Conservation (phyloP, 2,113 vertebrate genomes). For the Arvicanthis niloticus region DNA sequence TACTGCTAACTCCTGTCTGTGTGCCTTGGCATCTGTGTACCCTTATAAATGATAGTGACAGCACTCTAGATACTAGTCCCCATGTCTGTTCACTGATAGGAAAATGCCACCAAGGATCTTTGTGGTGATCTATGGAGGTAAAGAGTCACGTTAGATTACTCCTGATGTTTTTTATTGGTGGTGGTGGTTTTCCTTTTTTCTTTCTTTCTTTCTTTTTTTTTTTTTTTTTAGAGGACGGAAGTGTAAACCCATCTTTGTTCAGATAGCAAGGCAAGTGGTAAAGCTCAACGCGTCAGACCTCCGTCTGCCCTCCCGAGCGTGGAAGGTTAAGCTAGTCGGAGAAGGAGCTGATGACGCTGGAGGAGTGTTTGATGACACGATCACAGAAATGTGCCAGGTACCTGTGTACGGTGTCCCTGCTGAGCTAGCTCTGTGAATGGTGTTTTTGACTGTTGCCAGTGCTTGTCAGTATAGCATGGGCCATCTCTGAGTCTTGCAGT, state of each 20-base stretch:
- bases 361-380: constrained; percentile 94
- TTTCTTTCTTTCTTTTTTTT: constrained; percentile 42
- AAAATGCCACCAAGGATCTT: background rate
- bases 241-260: constrained; percentile 93
- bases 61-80: background rate
- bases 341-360: constrained; percentile 93
- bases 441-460: background rate
- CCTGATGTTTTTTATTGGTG: background rate
- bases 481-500: constrained; percentile 1
- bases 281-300: constrained; percentile 93
- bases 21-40: background rate
- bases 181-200: no score
- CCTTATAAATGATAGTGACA: background rate
- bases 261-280: constrained; percentile 93
- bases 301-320: constrained; percentile 91
- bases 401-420: background rate
- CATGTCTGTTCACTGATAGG: background rate
- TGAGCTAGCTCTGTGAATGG: background rate
- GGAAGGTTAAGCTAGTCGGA: constrained; percentile 93
- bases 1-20: background rate
- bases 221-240: constrained; percentile 88
- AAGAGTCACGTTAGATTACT: constrained; percentile 40
- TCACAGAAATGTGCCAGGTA: constrained; percentile 94
- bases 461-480: background rate
- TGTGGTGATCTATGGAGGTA: constrained; percentile 17